Evolutionary conservation across 2,797 vertebrate species (phyloP).

Genomic region (Gambusia yucatana): DNA sequence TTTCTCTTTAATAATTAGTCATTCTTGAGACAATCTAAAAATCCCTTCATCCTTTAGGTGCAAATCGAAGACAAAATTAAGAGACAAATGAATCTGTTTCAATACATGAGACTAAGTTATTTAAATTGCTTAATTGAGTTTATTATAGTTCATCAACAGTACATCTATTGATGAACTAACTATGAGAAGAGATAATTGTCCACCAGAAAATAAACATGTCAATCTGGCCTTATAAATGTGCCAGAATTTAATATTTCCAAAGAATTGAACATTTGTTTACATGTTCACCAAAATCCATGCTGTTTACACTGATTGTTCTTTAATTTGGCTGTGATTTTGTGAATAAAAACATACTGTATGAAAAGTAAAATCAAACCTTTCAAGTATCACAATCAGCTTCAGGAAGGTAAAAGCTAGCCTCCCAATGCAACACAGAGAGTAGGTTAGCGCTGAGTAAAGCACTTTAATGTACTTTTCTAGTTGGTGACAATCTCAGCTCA

Average conservation of each 20-base stretch:
- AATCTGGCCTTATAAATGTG: not conserved
- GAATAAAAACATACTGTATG: not conserved
- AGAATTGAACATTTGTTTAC: not conserved
- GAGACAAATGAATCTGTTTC: not conserved
- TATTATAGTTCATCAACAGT: not conserved
- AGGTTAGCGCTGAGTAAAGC: constrained; percentile 51
- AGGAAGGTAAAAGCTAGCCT: constrained; percentile 37
- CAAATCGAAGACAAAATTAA: not conserved
- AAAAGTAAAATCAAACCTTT: constrained; percentile 12
- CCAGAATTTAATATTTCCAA: not conserved
- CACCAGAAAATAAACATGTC: not conserved
- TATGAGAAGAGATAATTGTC: too few species aligned
- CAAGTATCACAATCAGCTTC: constrained; percentile 31
- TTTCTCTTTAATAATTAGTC: not conserved
- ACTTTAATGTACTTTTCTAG: constrained; percentile 62
- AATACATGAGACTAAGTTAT: not conserved
- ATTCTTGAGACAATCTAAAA: not conserved
- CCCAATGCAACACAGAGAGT: constrained; percentile 44
- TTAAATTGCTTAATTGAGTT: not conserved
- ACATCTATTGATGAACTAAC: not conserved
- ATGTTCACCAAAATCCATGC: not conserved
- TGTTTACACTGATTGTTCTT: not conserved
- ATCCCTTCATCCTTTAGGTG: not conserved
- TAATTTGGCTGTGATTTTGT: not conserved
- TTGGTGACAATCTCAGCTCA: constrained; percentile 47